Percentiles rank a stretch among this genome's conserved stretches.
Conservation (phyloP, 2,113 vertebrate species). For the Microtus pennsylvanicus region DNA sequence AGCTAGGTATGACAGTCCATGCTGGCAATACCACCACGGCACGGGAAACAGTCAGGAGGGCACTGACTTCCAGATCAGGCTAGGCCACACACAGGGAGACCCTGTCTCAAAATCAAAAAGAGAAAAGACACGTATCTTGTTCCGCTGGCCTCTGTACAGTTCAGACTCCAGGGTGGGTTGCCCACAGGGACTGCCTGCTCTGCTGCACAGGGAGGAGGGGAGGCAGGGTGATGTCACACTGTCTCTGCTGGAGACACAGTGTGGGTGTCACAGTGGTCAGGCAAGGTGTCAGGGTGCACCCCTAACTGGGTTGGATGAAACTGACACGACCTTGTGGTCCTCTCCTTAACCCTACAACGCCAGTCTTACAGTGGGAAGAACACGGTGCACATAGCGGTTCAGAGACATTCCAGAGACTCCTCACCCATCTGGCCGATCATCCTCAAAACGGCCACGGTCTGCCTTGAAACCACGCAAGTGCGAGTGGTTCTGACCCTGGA, state of each 20-base stretch:
- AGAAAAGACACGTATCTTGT: neutral
- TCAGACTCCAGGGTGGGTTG: neutral
- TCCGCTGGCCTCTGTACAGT: neutral
- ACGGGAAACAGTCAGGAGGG: neutral
- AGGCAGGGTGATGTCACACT: neutral
- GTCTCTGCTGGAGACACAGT: neutral
- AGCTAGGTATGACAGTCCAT: neutral
- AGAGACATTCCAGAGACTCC: neutral
- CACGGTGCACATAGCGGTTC: neutral
- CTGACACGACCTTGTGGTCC: too few relatives aligned
- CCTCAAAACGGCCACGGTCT: neutral
- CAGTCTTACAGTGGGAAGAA: neutral
- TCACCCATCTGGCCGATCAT: rapidly evolving
- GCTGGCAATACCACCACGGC: neutral
- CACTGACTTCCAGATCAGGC: neutral
- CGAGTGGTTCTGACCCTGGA: neutral
- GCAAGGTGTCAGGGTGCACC: neutral
- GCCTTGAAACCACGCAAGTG: neutral
- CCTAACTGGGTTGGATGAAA: neutral
- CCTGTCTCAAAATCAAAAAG: neutral
- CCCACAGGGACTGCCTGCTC: too few relatives aligned
- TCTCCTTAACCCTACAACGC: neutral
- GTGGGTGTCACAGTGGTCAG: neutral
- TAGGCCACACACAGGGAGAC: neutral
- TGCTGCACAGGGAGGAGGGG: neutral